Evolutionary conservation across 30 jellyfish, hydroid and myxozoan species (phyloP).

Genomic region (Calvadosia cruxmelitensis): DNA sequence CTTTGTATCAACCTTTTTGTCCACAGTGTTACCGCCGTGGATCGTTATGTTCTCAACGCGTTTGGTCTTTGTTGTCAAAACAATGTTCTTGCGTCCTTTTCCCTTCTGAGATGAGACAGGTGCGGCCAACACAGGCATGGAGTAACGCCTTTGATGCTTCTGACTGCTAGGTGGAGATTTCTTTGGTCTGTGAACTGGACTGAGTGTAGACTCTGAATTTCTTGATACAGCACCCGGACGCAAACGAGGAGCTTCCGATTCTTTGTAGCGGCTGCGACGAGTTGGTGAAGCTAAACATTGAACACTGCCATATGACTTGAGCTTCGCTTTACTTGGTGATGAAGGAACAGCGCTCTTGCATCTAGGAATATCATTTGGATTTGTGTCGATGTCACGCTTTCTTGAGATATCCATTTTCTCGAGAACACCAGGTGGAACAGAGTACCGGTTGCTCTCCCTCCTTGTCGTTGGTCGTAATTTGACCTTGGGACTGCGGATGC

Average conservation of each 20-base stretch:
- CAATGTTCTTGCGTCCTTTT: constrained; percentile 15
- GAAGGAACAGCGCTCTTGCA: not conserved
- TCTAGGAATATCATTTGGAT: not conserved
- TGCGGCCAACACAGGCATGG: not conserved
- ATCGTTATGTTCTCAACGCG: constrained; percentile 67
- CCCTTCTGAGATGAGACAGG: not conserved
- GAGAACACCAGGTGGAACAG: not conserved
- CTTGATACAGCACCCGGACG: not conserved
- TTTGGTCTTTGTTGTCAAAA: constrained; percentile 56
- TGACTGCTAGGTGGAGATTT: not conserved
- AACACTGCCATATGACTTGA: not conserved
- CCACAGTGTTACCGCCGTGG: constrained; percentile 75
- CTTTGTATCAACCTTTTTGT: constrained; percentile 61
- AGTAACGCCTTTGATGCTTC: not conserved
- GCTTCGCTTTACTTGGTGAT: not conserved
- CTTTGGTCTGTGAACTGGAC: not conserved
- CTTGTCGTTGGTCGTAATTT: not conserved
- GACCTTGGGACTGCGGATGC: not conserved
- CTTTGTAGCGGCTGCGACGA: not conserved
- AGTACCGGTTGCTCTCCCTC: not conserved
- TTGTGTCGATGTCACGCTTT: not conserved
- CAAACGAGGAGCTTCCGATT: not conserved
- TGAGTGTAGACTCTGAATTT: not conserved
- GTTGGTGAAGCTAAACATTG: not conserved
- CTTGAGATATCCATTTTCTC: not conserved